Base-by-base conservation (phyloP, 2,888 invertebrate genomes). In the Dicycla oo region DNA sequence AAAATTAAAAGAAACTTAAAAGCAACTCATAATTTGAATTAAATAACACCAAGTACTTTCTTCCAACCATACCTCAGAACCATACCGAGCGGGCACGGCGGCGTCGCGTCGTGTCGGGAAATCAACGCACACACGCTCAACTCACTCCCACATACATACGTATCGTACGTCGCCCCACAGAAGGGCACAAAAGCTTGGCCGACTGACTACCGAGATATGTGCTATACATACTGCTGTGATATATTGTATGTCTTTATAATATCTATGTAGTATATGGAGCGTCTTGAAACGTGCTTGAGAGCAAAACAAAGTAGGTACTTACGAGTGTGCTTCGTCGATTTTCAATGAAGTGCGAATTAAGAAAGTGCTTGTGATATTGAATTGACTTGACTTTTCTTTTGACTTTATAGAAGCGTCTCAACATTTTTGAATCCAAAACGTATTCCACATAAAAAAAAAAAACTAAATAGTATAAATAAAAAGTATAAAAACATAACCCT, bases 101-200 rank as follows among this genome's bases (percentile, higher is more conserved):
- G 90, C 91, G 89, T 87, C 86, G 87, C 86, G 88, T 88, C 89
- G 89, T 91, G 94, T 94, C 94, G 94, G 94, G 93, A 95, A 95
- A 95, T 95, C 95, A 94, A 95, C 95, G 90, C 94, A 95, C 94
- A 95, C 93, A 93, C 89, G 85, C 85, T 87, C 80, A 88, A 73
- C 63, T 82, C 75, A 72, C 89, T 80, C 82, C 84, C 81, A 87
- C 83, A 85, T 81, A 69, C 64, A 69, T 66, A 72, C 49, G 61
- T 78, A 73, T 82, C 82, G 81, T 80, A 80, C 85, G 81, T 83
- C 83, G 66, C 88, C 89, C 88, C 88, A 88, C 88, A 87, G 89
- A 90, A 91, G 90, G 91, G 91, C 91, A 92, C 93, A 93, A 93
- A 93, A 92, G 93, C 93, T 92, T 92, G 93, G 91, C 93, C 93